Evolutionary conservation across 2,888 invertebrate genomes (phyloP).

Genomic region (Trissoscelio sp.): DNA sequence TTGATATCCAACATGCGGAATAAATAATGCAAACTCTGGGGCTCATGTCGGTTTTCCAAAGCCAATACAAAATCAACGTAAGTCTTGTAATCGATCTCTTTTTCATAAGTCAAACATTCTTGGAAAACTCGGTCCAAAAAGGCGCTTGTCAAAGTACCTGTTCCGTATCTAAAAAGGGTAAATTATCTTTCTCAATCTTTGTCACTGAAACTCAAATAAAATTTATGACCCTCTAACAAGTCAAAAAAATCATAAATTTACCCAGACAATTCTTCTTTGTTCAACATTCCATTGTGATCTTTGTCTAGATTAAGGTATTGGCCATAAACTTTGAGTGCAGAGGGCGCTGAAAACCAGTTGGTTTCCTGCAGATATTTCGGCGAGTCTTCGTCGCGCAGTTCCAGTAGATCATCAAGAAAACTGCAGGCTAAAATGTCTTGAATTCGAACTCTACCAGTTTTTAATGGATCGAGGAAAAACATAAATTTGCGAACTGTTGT

Average conservation of each 20-base stretch:
- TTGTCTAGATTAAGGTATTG: conserved; percentile 97
- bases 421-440: conserved; percentile 96
- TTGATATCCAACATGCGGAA: conserved; percentile 96
- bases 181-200: too few relatives aligned
- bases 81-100: conserved; percentile 98
- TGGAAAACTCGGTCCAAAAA: conserved; percentile 97
- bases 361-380: conserved; percentile 93
- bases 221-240: too few relatives aligned
- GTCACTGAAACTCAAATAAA: too few relatives aligned
- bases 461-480: conserved; percentile 96
- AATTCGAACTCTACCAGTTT: conserved; percentile 95
- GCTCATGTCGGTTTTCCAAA: conserved; percentile 95
- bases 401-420: conserved; percentile 95
- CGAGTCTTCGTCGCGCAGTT: conserved; percentile 92
- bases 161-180: conserved; percentile 91
- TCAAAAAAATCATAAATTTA: too few relatives aligned
- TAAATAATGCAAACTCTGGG: conserved; percentile 95
- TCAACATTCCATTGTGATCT: conserved; percentile 98
- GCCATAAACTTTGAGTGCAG: conserved; percentile 95
- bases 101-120: conserved; percentile 97
- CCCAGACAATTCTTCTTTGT: conserved; percentile 94
- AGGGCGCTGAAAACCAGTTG: conserved; percentile 96
- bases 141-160: conserved; percentile 94
- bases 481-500: conserved; percentile 98
- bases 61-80: conserved; percentile 97